Base-by-base conservation (phyloP, 2,888 invertebrate species). In the Nemoura dubitans region DNA sequence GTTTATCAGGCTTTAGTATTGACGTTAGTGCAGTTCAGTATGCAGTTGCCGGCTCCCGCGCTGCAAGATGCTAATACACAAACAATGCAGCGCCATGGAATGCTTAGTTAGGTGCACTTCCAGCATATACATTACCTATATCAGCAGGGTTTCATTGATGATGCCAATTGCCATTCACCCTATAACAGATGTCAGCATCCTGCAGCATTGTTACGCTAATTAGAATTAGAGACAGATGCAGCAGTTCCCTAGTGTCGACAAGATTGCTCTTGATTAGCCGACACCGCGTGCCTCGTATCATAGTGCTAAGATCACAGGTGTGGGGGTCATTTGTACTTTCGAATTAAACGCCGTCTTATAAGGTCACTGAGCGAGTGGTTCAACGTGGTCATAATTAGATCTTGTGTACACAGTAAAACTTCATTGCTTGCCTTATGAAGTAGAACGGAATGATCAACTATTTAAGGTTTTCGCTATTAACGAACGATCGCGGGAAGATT, bases 161-260 rank as follows among this genome's bases (percentile, higher is more conserved):
- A 59, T 59, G 59, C 16, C 59, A 59, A 59, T 59, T 59, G 59
- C 59, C 59, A 59, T 59, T 59, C 59, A 59, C 59, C 2, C 59
- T 10, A 59, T 10, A 59, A 59, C 21, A 59, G 3, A 59, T 59
- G 59, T 59, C 59, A 59, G 59, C 59, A 59, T 10, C 59, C 59
- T 21, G 59, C 59, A 59, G 59, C 59, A 59, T 59, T 59, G 59
- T 59, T 16, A 59, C 16, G 59, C 21, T 59, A 59, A 59, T 59
- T 59, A 59, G 59, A 10, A 59, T 59, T 59, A 59, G 59, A 59
- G 36, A 59, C 59, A 59, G 59, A 59, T 59, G 59, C 59, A 59
- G 59, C 59, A 3, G 59, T 59, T 59, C 1, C 59, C 10, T 59
- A n/a, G 6, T 59, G 6, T 21, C 59, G 36, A 21, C 59, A 59